Base-by-base conservation (phyloP, 2,113 vertebrate genomes). In the Nothocercus nigrocapillus region DNA sequence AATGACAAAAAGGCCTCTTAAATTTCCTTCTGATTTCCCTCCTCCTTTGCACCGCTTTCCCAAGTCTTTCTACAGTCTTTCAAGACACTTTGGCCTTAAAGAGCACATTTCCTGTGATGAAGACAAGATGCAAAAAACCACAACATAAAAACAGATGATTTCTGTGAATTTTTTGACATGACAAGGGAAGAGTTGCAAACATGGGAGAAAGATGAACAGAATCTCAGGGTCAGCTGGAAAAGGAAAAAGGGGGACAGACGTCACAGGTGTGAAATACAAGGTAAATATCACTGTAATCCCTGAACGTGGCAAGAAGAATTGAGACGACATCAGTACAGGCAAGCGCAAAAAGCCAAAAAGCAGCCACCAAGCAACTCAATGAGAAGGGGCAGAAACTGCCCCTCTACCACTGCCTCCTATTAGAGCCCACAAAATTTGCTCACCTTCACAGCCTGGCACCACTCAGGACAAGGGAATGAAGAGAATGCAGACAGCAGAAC, bases 91-190 rank as follows among this genome's bases (percentile, higher is more conserved):
- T 21, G 9, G 7, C 2, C n/a, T 24, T 63, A 24, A 24, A 74
- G 24, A 82, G 42, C 2, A 8, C 8, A 66, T 19, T 68, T 81
- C 32, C 16, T 5, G 3, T 56, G 21, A 38, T 9, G 89, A 83
- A 74, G 40, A 18, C 11, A 24, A 62, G 5, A 74, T 2, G 3
- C 24, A 54, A 74, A 77, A 42, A 32, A 32, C 3, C 59, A 28
- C n/a, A 59, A 8, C 20, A 79, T 5, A 73, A 75, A n/a, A 4
- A 11, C 18, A 1, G 0, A 0, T 1, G 1, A 42, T 22, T 80
- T 59, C n/a, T 83, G 5, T 54, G 30, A 91, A 42, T 16, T 42
- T 7, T 6, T 36, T 22, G 45, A 54, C 1, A 4, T 19, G 2
- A 70, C 20, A 56, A 75, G 2, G 13, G 28, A 88, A 28, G 54